Evolutionary conservation across 2,888 invertebrate species (phyloP), one percentile per base, ranked within the genome.

Genomic region (Neoscelio sp.): DNA sequence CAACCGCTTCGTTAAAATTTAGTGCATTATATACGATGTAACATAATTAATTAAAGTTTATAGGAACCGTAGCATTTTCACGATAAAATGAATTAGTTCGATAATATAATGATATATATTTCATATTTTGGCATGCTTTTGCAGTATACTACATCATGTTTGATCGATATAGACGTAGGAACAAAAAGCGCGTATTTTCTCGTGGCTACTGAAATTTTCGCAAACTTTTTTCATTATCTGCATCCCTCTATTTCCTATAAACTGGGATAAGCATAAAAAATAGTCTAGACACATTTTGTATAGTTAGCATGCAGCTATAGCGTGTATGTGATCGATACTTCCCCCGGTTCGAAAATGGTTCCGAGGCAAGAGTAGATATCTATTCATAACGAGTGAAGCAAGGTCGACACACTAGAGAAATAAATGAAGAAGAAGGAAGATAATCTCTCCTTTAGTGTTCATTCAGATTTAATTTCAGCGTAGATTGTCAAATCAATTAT

Each of bases 221-320:
- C 18, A 42, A 58, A 58, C 20, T 62, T 62, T 73, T 67, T 28
- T 54, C 56, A 38, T 56, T 50, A 23, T 20, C n/a, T 26, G 17
- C 20, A 35, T 75, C 64, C 74, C 80, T 80, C 81, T 77, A 84
- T 84, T 86, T 83, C 82, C 86, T 83, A 83, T 82, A 82, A 86
- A 85, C 78, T 80, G 78, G 79, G 82, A 85, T 85, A 85, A 85
- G 83, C 82, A 82, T 85, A 85, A 86, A 86, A 85, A 86, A 85
- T 85, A 82, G 86, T 86, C 86, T 85, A 86, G 86, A 86, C 86
- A 83, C 81, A 85, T 86, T 86, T 80, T 82, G 81, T 83, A 82
- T 78, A 83, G 85, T 85, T 85, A 85, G 82, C 82, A 85, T 83
- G 81, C 70, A 84, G 70, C 78, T 70, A 52, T 68, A 73, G 67